Percentiles rank a stretch among this genome's conserved stretches.
These are phyloP conservation scores for Drosophila trapezifrons DNA, from an alignment of 1,140 invertebrate species.

Conservation along the genomic window DNA sequence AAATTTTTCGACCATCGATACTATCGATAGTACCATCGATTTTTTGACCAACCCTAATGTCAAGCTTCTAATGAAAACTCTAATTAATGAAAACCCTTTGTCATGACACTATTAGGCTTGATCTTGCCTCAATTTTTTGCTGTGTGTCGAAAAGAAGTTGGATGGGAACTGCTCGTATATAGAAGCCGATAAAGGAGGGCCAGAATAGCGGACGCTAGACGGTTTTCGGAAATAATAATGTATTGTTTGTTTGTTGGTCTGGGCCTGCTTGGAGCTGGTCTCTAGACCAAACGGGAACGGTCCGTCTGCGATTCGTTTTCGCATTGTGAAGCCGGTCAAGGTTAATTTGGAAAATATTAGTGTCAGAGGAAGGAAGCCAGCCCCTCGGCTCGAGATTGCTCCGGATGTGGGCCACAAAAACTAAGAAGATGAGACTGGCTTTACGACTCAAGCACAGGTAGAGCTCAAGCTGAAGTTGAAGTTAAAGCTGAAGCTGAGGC, in stretches of 20 bases:
- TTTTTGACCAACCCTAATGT: too few species aligned
- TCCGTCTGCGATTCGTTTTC: slow-evolving; percentile 55
- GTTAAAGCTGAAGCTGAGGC: neutral
- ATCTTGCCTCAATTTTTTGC: neutral
- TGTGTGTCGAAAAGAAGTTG: slow-evolving; percentile 8
- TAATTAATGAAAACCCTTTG: too few species aligned
- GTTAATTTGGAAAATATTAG: slow-evolving; percentile 76
- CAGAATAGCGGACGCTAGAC: slow-evolving; percentile 53
- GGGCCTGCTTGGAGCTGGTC: slow-evolving; percentile 23
- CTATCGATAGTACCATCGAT: too few species aligned
- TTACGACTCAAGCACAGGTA: slow-evolving; percentile 46
- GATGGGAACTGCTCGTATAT: slow-evolving; percentile 3
- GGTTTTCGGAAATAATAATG: slow-evolving; percentile 66
- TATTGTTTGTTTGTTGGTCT: slow-evolving; percentile 41
- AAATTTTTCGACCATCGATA: too few species aligned
- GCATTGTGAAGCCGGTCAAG: slow-evolving; percentile 78
- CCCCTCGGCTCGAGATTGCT: slow-evolving; percentile 54
- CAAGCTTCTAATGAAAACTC: too few species aligned
- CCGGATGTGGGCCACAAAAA: slow-evolving; percentile 74
- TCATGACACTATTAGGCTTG: too few species aligned
- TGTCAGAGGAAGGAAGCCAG: slow-evolving; percentile 43
- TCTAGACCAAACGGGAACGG: slow-evolving; percentile 60
- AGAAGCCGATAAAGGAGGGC: slow-evolving; percentile 5
- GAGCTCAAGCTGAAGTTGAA: slow-evolving; percentile 5
- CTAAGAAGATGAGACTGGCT: slow-evolving; percentile 45